Evolutionary conservation across 2,113 vertebrate genomes (phyloP).

Genomic region (Jaculus jaculus): DNA sequence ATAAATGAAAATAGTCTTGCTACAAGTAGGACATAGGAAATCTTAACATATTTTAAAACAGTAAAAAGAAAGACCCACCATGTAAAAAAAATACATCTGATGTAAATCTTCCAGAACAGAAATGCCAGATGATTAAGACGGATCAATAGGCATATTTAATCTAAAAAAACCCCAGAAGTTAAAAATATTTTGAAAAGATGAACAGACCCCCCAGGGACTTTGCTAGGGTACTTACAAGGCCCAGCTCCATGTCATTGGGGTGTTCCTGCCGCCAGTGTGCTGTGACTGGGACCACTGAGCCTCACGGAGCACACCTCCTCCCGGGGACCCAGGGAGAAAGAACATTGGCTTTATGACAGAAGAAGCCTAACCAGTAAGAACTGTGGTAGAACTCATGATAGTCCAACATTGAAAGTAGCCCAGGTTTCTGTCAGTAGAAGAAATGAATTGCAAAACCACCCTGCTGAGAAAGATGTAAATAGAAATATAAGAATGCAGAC

Average conservation of each 20-base stretch:
- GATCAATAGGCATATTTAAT: not conserved
- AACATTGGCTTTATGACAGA: not conserved
- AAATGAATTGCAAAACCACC: not conserved
- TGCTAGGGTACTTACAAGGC: not conserved
- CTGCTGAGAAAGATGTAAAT: not conserved
- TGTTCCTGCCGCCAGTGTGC: not conserved
- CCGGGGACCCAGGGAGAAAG: not conserved
- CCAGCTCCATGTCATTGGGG: not conserved
- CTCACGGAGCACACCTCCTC: not conserved
- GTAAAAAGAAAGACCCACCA: not conserved
- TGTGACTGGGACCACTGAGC: not conserved
- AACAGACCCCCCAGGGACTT: not conserved
- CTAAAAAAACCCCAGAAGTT: not conserved
- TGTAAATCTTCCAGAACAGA: not conserved
- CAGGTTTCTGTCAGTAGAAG: not conserved
- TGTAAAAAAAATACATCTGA: not conserved
- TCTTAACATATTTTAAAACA: not conserved
- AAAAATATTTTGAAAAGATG: not conserved
- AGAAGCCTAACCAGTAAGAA: not conserved
- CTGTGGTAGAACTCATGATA: not conserved
- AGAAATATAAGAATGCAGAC: not conserved
- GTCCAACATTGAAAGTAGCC: not conserved
- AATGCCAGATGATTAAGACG: not conserved
- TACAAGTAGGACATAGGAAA: slow-evolving; percentile 11
- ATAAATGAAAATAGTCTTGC: not conserved